These are phyloP conservation scores for Melipona beecheii DNA, from an alignment of 2,888 invertebrate species.

Conservation along the genomic window DNA sequence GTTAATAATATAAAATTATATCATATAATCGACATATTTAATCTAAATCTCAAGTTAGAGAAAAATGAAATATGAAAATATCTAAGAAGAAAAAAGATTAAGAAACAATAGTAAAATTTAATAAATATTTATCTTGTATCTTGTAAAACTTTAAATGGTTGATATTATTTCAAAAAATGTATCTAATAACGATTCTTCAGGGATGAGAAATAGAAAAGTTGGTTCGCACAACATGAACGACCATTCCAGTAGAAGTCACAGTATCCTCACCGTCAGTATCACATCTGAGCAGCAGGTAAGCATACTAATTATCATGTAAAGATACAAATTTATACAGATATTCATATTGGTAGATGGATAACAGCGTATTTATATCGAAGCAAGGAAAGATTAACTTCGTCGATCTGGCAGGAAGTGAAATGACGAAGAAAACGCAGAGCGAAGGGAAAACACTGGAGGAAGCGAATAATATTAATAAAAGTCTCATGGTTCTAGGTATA, in stretches of 20 bases:
- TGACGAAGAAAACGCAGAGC: slow-evolving; percentile 95
- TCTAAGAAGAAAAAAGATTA: neutral
- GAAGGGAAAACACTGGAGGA: slow-evolving; percentile 95
- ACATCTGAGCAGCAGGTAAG: slow-evolving; percentile 92
- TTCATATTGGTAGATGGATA: slow-evolving; percentile 85
- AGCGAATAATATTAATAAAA: slow-evolving; percentile 98
- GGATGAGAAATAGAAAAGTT: slow-evolving; percentile 95
- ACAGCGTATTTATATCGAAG: slow-evolving; percentile 93
- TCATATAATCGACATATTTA: too few relatives aligned
- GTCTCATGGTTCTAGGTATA: slow-evolving; percentile 95
- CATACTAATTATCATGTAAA: neutral
- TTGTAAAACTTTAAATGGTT: neutral
- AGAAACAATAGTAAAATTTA: neutral
- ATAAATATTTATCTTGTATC: neutral
- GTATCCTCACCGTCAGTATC: slow-evolving; percentile 95
- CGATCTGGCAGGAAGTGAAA: slow-evolving; percentile 98
- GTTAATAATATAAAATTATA: too few relatives aligned
- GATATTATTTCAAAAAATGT: slow-evolving; percentile 9
- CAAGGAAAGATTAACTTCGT: slow-evolving; percentile 98
- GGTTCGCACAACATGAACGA: slow-evolving; percentile 97
- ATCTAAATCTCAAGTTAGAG: too few relatives aligned
- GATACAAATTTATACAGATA: neutral
- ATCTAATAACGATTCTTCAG: slow-evolving; percentile 83
- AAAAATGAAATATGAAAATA: neutral
- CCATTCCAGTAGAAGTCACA: slow-evolving; percentile 96